These are phyloP conservation scores for Ceratotherium simum DNA, from an alignment of 2,113 vertebrate species.

Conservation along the genomic window DNA sequence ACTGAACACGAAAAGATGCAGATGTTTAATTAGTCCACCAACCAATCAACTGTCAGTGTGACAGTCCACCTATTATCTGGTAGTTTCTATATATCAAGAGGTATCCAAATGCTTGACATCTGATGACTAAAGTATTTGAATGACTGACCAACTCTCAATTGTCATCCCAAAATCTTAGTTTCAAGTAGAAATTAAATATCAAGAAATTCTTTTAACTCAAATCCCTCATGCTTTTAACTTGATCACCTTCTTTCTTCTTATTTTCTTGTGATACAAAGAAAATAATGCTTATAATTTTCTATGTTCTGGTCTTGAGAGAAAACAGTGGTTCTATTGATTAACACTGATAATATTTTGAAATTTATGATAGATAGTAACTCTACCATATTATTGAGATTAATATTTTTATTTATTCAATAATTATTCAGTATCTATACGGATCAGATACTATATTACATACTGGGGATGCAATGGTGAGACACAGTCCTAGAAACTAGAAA, in stretches of 20 bases:
- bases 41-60: background rate
- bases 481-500: background rate
- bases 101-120: background rate
- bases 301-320: background rate
- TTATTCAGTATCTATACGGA: background rate
- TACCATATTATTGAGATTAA: background rate
- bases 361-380: background rate
- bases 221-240: slow-evolving; percentile 4
- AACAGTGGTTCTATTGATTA: background rate
- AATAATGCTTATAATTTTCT: background rate
- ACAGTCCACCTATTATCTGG: background rate
- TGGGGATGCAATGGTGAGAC: background rate
- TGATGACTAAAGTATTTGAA: background rate
- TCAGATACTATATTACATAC: background rate
- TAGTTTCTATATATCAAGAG: background rate
- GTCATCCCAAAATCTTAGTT: background rate
- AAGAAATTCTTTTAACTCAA: background rate
- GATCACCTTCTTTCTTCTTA: background rate
- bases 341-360: background rate
- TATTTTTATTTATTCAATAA: background rate
- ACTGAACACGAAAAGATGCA: background rate
- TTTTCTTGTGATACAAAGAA: background rate
- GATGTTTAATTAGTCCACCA: background rate
- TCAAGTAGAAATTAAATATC: slow-evolving; percentile 28
- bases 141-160: background rate